Evolutionary conservation across 2,888 invertebrate genomes (phyloP).

Genomic region (Meta bourneti): DNA sequence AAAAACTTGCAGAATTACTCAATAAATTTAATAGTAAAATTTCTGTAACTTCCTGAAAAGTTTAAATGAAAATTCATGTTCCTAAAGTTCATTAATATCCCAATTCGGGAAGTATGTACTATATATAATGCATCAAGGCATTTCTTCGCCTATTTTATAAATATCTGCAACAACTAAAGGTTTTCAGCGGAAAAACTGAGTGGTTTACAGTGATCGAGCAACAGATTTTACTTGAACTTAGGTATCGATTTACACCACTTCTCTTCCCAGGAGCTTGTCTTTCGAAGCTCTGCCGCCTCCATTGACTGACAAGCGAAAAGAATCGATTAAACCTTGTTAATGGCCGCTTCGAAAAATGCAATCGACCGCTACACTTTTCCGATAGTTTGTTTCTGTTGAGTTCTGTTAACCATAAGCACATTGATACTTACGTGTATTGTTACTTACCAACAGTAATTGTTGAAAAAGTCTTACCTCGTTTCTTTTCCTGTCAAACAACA

Average conservation of each 20-base stretch:
- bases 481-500: neutral
- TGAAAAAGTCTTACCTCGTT: conserved; percentile 21
- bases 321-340: conserved; percentile 46
- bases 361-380: conserved; percentile 41
- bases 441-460: conserved; percentile 24
- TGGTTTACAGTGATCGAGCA: neutral
- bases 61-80: too few relatives aligned
- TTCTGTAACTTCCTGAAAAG: too few relatives aligned
- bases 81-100: too few relatives aligned
- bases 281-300: conserved; percentile 22
- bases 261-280: neutral
- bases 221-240: neutral
- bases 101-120: too few relatives aligned
- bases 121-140: too few relatives aligned
- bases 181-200: too few relatives aligned
- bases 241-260: neutral
- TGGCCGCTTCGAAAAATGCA: conserved; percentile 43
- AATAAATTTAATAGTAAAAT: too few relatives aligned
- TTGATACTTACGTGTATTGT: conserved; percentile 44
- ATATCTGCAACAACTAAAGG: too few relatives aligned
- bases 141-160: too few relatives aligned
- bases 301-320: conserved; percentile 38
- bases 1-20: too few relatives aligned
- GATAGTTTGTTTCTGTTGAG: conserved; percentile 44
- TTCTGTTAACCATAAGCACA: conserved; percentile 41